Evolutionary conservation across 2,113 vertebrate genomes (phyloP).

Genomic region (Ellobius talpinus): DNA sequence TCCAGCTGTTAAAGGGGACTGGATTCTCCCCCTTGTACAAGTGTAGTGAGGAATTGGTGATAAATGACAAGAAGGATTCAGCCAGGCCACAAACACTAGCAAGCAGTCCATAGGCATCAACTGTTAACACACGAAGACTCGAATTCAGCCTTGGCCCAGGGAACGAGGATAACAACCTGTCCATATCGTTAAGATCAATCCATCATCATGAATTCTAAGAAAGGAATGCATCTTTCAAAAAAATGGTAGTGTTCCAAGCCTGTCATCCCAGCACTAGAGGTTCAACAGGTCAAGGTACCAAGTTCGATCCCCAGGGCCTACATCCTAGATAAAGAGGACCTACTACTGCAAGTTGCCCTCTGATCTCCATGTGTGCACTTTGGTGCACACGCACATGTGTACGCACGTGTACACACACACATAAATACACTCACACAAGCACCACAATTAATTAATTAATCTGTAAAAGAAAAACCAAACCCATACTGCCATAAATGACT

Average conservation of each 20-base stretch:
- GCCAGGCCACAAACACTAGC: not conserved
- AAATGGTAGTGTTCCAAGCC: not conserved
- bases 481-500: not conserved
- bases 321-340: not conserved
- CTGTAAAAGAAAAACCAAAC: not conserved
- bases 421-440: too few relatives aligned
- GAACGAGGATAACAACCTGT: not conserved
- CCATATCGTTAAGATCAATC: not conserved
- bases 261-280: not conserved
- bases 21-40: not conserved
- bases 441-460: not conserved
- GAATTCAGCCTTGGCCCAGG: not conserved
- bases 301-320: not conserved
- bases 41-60: not conserved
- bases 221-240: not conserved
- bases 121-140: not conserved
- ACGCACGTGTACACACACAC: too few relatives aligned
- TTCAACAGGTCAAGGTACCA: not conserved
- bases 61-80: not conserved
- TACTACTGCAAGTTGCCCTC: not conserved
- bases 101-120: not conserved
- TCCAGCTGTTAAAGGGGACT: not conserved
- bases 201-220: not conserved
- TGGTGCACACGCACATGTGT: too few relatives aligned
- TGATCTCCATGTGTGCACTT: not conserved